phyloP scores from a whole-genome alignment of 2,113 vertebrate species.

The Anser cygnoides region DNA sequence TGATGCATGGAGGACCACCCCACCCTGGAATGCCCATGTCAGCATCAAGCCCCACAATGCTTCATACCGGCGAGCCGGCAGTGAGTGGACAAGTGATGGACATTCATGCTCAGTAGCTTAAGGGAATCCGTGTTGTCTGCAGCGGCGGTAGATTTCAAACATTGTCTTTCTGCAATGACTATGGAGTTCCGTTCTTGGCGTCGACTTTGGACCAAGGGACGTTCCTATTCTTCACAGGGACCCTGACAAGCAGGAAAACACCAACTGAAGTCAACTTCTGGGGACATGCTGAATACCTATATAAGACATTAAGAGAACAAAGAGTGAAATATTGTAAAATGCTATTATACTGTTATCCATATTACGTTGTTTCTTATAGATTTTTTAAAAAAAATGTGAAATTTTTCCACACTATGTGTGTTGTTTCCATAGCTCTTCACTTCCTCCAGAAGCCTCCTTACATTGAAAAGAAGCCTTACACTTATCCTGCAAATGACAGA shows the following conservation, averaged over 20 bases:
- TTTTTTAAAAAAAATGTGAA: slow-evolving; percentile 99
- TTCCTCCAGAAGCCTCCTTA: slow-evolving; percentile 90
- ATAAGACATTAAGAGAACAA: slow-evolving; percentile 97
- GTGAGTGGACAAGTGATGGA: slow-evolving; percentile 90
- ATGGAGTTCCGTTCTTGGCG: slow-evolving; percentile 85
- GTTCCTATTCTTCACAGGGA: slow-evolving; percentile 89
- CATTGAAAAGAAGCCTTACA: slow-evolving; percentile 87
- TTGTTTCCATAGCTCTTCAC: slow-evolving; percentile 92
- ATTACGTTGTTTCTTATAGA: slow-evolving; percentile 99
- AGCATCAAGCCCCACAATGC: slow-evolving; percentile 86
- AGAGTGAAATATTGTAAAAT: slow-evolving; percentile 99
- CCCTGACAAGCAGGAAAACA: slow-evolving; percentile 87
- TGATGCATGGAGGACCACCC: slow-evolving; percentile 89
- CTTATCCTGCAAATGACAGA: slow-evolving; percentile 84
- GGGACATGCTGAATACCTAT: slow-evolving; percentile 95
- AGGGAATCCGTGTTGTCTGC: slow-evolving; percentile 81
- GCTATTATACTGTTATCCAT: slow-evolving; percentile 99
- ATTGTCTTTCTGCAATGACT: slow-evolving; percentile 86
- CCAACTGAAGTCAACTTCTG: slow-evolving; percentile 87
- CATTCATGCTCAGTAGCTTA: slow-evolving; percentile 89
- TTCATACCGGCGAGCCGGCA: slow-evolving; percentile 84
- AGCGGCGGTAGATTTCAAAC: slow-evolving; percentile 81
- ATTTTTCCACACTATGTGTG: slow-evolving; percentile 99
- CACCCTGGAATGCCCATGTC: slow-evolving; percentile 90
- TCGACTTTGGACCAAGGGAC: slow-evolving; percentile 89